These are phyloP conservation scores for Hydrotaea cyrtoneurina DNA, from an alignment of 2,888 invertebrate genomes.

Conservation along the genomic window DNA sequence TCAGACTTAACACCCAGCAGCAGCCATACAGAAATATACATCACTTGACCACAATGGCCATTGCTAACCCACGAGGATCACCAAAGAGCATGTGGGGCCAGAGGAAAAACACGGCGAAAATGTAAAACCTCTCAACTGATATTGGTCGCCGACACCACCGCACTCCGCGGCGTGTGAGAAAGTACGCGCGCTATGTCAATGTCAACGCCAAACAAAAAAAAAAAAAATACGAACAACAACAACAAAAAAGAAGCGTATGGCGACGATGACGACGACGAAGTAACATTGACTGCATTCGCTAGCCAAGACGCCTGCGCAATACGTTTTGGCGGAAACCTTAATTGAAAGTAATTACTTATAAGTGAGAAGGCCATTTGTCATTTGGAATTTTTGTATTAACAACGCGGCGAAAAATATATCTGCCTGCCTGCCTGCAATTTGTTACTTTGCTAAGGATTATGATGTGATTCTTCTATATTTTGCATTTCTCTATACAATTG, in stretches of 20 bases:
- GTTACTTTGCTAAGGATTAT: slow-evolving; percentile 60
- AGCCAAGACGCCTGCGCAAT: slow-evolving; percentile 73
- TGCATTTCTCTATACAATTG: slow-evolving; percentile 9
- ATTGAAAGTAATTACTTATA: slow-evolving; percentile 80
- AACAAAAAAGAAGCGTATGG: slow-evolving; percentile 4
- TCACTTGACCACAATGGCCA: slow-evolving; percentile 61
- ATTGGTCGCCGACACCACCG: slow-evolving; percentile 43
- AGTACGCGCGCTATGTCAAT: slow-evolving; percentile 77
- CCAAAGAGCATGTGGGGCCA: slow-evolving; percentile 12
- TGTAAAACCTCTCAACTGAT: slow-evolving; percentile 30
- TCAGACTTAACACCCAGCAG: not conserved
- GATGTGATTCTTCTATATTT: slow-evolving; percentile 31
- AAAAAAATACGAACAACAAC: not conserved
- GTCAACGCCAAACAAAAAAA: slow-evolving; percentile 77
- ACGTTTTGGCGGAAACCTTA: slow-evolving; percentile 70
- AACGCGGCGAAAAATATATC: slow-evolving; percentile 43
- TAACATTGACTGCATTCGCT: slow-evolving; percentile 43
- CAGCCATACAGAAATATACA: slow-evolving; percentile 45
- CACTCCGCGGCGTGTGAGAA: slow-evolving; percentile 44
- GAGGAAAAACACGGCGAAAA: slow-evolving; percentile 14
- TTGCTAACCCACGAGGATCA: slow-evolving; percentile 46
- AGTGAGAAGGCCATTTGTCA: slow-evolving; percentile 74
- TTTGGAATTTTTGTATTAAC: slow-evolving; percentile 64
- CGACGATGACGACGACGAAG: slow-evolving; percentile 53
- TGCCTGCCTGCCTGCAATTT: slow-evolving; percentile 45